Percentiles rank a stretch among this genome's conserved stretches.
Conservation (phyloP, 2,888 invertebrate genomes). For the Sesia apiformis region DNA sequence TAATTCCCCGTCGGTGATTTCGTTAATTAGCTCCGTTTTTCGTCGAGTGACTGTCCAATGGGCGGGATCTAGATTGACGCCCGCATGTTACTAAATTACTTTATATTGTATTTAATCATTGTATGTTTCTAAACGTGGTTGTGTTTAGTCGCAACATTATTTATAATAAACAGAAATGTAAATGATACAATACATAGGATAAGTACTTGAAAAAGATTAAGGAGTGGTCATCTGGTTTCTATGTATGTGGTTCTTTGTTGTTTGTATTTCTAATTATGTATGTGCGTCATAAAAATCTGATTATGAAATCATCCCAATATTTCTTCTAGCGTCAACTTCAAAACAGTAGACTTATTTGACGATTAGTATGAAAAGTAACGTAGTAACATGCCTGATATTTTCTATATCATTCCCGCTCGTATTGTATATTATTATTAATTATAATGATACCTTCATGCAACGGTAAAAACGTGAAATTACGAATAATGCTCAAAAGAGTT, state of each 20-base stretch:
- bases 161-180: no score
- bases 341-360: not conserved
- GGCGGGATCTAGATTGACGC: slow-evolving; percentile 38
- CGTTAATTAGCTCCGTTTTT: slow-evolving; percentile 27
- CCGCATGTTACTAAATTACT: slow-evolving; percentile 37
- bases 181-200: no score
- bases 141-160: no score
- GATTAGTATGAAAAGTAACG: slow-evolving; percentile 20
- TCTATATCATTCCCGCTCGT: slow-evolving; percentile 56
- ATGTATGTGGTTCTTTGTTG: no score
- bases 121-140: no score
- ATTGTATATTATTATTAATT: slow-evolving; percentile 44
- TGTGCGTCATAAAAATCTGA: no score
- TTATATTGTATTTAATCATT: not conserved
- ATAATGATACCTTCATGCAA: slow-evolving; percentile 45
- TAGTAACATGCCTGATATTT: slow-evolving; percentile 37
- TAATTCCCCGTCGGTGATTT: not conserved
- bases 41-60: slow-evolving; percentile 32
- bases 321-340: not conserved
- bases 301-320: no score
- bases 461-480: slow-evolving; percentile 22
- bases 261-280: no score
- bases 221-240: no score
- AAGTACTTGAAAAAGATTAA: no score
- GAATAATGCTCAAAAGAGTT: slow-evolving; percentile 55